Conservation (phyloP, 2,888 invertebrate genomes). For the Philaethria dido region DNA sequence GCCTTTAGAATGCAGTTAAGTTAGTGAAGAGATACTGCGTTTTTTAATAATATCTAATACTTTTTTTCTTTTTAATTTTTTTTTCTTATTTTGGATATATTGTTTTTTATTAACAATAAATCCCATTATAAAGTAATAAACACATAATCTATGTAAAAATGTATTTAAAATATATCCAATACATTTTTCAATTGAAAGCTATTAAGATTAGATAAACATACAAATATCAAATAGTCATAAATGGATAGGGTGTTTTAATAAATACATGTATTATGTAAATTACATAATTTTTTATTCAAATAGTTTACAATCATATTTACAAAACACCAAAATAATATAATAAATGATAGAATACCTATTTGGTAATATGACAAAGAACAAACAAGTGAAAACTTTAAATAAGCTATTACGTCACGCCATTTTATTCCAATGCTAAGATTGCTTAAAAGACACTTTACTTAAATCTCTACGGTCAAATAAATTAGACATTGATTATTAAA, state of each 20-base stretch:
- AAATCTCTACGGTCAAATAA: constrained; percentile 40
- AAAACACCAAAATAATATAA: not conserved
- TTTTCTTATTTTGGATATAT: too few species aligned
- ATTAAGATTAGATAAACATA: not conserved
- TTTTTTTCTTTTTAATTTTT: too few species aligned
- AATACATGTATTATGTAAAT: constrained; percentile 1
- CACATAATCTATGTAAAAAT: too few species aligned
- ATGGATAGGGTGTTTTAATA: not conserved
- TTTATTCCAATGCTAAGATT: constrained; percentile 47
- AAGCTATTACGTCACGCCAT: constrained; percentile 41
- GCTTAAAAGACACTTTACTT: constrained; percentile 34
- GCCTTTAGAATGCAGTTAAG: not conserved
- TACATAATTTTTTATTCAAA: not conserved
- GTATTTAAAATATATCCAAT: too few species aligned
- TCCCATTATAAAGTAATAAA: too few species aligned
- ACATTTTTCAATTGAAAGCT: not conserved
- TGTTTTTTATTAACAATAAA: too few species aligned
- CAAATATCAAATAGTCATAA: not conserved
- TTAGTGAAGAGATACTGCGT: not conserved
- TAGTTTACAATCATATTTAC: not conserved
- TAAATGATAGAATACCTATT: constrained; percentile 26
- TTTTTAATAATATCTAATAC: not conserved
- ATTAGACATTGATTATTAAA: constrained; percentile 47
- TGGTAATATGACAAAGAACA: constrained; percentile 23
- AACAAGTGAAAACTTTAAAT: constrained; percentile 36